Evolutionary conservation across 2,113 vertebrate genomes (phyloP).

Genomic region (Reinhardtius hippoglossoides): DNA sequence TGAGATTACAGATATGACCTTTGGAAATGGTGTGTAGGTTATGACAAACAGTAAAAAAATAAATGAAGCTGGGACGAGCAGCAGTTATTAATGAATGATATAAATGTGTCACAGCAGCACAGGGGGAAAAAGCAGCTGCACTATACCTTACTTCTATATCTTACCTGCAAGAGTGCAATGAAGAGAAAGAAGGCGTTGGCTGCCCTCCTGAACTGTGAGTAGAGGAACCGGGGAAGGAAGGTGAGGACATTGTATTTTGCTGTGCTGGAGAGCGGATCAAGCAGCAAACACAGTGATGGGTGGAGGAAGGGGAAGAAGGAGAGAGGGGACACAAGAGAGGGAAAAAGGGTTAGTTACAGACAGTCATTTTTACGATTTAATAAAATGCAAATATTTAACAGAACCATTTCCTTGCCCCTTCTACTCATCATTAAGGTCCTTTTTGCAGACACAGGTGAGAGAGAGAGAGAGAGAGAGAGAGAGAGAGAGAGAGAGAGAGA

Average conservation of each 20-base stretch:
- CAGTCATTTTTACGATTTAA: neutral
- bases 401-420: neutral
- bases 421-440: neutral
- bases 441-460: too few species aligned
- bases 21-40: constrained; percentile 42
- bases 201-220: constrained; percentile 99
- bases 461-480: too few species aligned
- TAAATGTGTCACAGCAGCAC: neutral
- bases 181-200: constrained; percentile 99
- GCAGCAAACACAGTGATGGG: neutral
- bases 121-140: neutral
- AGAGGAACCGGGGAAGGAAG: constrained; percentile 97
- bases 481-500: too few species aligned
- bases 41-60: neutral
- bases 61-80: neutral
- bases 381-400: neutral
- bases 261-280: constrained; percentile 85
- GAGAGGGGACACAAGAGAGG: constrained; percentile 19
- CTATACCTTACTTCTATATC: constrained; percentile 85
- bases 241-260: constrained; percentile 99
- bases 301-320: too few species aligned
- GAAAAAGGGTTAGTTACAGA: constrained; percentile 29
- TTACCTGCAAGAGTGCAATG: constrained; percentile 98
- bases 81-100: neutral
- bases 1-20: constrained; percentile 61